phyloP scores from a whole-genome alignment of 2,888 invertebrate genomes.

The Pediacus dermestoides region DNA sequence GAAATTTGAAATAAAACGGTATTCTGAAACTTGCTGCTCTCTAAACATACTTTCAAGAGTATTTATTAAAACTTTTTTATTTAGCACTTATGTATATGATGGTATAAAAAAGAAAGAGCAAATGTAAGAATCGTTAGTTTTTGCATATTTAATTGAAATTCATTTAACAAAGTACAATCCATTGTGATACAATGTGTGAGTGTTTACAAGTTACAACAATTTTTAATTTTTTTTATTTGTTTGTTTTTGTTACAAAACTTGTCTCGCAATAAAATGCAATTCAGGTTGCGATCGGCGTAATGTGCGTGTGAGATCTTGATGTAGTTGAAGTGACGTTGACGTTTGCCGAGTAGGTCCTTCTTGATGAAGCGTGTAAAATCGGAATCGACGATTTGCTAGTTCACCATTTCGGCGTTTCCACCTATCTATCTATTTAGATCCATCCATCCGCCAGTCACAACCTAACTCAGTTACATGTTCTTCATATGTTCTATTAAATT shows the following conservation, averaged over 20 bases:
- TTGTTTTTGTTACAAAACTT: no score
- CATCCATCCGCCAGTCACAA: slow-evolving; percentile 22
- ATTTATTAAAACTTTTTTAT: no score
- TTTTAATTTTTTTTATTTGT: background rate
- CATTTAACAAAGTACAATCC: slow-evolving; percentile 52
- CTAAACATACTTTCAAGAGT: slow-evolving; percentile 13
- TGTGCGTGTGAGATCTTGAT: no score
- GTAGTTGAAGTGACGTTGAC: background rate
- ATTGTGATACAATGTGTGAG: slow-evolving; percentile 46
- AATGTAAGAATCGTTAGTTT: slow-evolving; percentile 14
- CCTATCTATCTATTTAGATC: no score
- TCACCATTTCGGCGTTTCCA: slow-evolving; percentile 8
- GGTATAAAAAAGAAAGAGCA: slow-evolving; percentile 4
- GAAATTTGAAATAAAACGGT: slow-evolving; percentile 11
- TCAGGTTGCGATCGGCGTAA: slow-evolving; percentile 26
- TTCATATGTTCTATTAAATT: slow-evolving; percentile 25
- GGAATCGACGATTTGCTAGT: slow-evolving; percentile 16
- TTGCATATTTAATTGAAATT: slow-evolving; percentile 43
- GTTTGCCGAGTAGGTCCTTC: no score
- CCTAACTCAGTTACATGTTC: slow-evolving; percentile 17
- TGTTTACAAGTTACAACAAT: slow-evolving; percentile 9
- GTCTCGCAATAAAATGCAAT: slow-evolving; percentile 21
- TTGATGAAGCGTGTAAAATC: no score
- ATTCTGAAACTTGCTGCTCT: slow-evolving; percentile 10
- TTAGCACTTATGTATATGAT: slow-evolving; percentile 15